These are phyloP conservation scores for Nomia melanderi DNA, from an alignment of 1,140 invertebrate genomes.

Conservation along the genomic window DNA sequence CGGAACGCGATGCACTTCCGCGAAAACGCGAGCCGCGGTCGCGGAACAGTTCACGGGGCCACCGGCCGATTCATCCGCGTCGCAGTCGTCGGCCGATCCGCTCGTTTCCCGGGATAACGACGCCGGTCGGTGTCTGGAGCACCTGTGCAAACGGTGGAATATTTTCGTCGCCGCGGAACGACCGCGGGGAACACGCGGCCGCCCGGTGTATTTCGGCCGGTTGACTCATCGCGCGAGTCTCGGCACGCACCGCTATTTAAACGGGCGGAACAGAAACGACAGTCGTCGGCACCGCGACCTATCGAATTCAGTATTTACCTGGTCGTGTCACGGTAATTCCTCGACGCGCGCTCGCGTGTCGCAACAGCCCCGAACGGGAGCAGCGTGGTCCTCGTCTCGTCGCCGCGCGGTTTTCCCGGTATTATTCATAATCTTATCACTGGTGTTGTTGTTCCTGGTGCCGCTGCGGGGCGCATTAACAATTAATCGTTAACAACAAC, in stretches of 20 bases:
- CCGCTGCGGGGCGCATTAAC: too few species aligned
- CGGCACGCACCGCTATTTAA: constrained; percentile 36
- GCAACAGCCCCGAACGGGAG: too few species aligned
- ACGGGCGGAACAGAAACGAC: constrained; percentile 12
- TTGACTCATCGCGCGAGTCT: constrained; percentile 47
- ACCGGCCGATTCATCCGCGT: not conserved
- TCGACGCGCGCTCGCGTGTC: too few species aligned
- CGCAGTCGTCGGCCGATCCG: not conserved
- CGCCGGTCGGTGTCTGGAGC: too few species aligned
- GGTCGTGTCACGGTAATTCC: not conserved
- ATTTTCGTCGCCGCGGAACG: constrained; percentile 36
- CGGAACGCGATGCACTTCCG: too few species aligned
- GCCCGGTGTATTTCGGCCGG: constrained; percentile 28
- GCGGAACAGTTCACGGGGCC: too few species aligned
- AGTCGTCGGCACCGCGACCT: not conserved
- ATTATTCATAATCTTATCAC: constrained; percentile 1
- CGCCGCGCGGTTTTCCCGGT: too few species aligned
- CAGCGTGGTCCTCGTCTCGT: too few species aligned
- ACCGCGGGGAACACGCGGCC: constrained; percentile 16
- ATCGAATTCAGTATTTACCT: constrained; percentile 29
- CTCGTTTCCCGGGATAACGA: constrained; percentile 1
- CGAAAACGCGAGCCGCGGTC: too few species aligned
- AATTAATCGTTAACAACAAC: too few species aligned
- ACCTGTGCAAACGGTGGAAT: constrained; percentile 46
- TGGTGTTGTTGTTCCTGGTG: not conserved